Base-by-base conservation (phyloP, 2,113 vertebrate species). In the Gadus chalcogrammus region DNA sequence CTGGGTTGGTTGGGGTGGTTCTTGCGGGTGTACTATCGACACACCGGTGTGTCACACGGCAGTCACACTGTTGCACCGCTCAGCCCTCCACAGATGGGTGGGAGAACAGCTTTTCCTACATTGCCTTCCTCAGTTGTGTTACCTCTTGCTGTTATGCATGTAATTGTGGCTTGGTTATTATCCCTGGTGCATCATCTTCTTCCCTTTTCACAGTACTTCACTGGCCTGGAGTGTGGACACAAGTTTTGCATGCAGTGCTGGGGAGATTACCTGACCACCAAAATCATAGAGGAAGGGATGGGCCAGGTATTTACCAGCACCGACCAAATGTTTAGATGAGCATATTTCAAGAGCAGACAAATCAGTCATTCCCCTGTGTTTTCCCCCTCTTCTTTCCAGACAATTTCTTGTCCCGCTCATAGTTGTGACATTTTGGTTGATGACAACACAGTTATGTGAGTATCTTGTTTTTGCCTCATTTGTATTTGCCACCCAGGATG, bases 261-360 rank as follows among this genome's bases (percentile, higher is more conserved):
- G 97, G 95, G 96, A 65, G 97, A 99, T 93, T 99, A 99, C 91
- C 93, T 99, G 93, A 99, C 96, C 82, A 99, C 97, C 90, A 99
- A 99, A 95, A 99, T 99, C 90, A 99, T 99, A 90, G 97, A 99
- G 83, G 97, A 99, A 93, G 97, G 97, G 94, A 99, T 99, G 97
- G 97, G 97, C 89, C 97, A 99, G 97, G 97, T 99, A 96, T 16
- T 12, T 3, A 13, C 42, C 5, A 27, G 20, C 55, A 9, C 66
- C 28, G 4, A 61, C 5, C 35, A 1, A 27, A 2, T 48, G 8
- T 9, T 48, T 15, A 1, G 61, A 27, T 15, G 12, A 7, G 15
- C 55, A 58, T 4, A 17, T 61, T 62, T 64, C 15, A n/a, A 61
- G 61, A 60, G 15, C 18, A 27, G 20, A 60, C 9, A 58, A 13